Base-by-base conservation (phyloP, 2,797 vertebrate species). In the Semotilus atromaculatus region DNA sequence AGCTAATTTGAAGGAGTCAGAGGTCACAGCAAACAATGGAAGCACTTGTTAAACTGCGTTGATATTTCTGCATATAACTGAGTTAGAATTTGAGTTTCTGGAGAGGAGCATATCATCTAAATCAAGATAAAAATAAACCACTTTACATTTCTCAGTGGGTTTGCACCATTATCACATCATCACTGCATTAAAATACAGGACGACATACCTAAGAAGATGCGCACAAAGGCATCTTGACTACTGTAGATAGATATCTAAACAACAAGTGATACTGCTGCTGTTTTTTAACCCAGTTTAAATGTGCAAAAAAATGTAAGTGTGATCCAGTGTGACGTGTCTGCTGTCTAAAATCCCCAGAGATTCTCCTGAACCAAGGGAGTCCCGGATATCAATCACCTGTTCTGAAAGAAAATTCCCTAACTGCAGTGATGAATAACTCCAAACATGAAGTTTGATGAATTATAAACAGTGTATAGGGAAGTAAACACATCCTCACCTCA, bases 361-460 rank as follows among this genome's bases (percentile, higher is more conserved):
- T 43, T 58, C 70, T 29, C 38, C 13, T 23, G 67, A 81, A 81
- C 58, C 43, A 66, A 51, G 74, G n/a, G 40, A 75, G 14, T 43
- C n/a, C 18, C 2, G 1, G 31, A 76, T 67, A 21, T 83, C 58
- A 45, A 76, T 83, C 58, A 55, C 60, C 43, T 36, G 60, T 23
- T 48, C 31, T 0, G 10, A 76, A 11, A 81, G 18, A 34, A 72
- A 71, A 71, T 5, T 9, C 36, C 23, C 7, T 23, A 75, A 43
- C 53, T 16, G 36, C 45, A 83, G 38, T 64, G 70, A 82, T 82
- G 29, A 82, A 82, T 82, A 31, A 64, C 80, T 62, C 53, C 21
- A 16, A 16, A 82, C 21, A 34, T 64, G 40, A 80, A 71, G 51
- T 73, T 38, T 74, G 70, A 74, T 23, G 23, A 80, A 85, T 85